Evolutionary conservation across 2,113 vertebrate species (phyloP), one percentile per base, ranked within the genome.

Genomic region (Sorex fumeus): DNA sequence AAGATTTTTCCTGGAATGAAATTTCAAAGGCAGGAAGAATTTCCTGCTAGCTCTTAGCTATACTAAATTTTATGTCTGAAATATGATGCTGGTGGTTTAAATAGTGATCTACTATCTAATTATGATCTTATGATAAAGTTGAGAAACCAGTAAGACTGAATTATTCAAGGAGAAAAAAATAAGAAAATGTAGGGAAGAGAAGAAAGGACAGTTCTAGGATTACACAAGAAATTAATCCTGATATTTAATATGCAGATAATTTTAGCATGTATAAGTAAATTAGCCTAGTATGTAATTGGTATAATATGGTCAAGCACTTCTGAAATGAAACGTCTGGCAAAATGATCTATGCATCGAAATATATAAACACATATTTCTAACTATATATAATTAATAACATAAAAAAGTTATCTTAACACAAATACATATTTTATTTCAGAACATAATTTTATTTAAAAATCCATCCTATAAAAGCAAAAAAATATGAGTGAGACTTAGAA

Each of bases 401-500:
- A 78, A 83, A 67, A 83, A 67, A 81, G 32, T 88, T 6, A 76
- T 8, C n/a, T 76, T 47, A 19, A 80, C 2, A 72, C 7, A 88
- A n/a, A 19, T 53, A 80, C 19, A 74, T 36, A 89, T 86, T 91
- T 80, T 78, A 74, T 57, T 86, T 87, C 4, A 84, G 27, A 32
- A 79, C 0, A 69, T 1, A 67, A 40, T 50, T 90, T 85, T 84
- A 88, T 62, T 90, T 71, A 50, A 84, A 72, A 93, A 45, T n/a
- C 13, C 27, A 67, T 11, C n/a, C 11, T 9, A 32, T 36, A 30
- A 23, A 92, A 91, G 47, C 25, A 77, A 72, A 72, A 19, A 40
- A 8, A 60, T 30, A 45, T 1, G 50, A 2, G 9, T 77, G 66
- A 0, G 12, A 67, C 4, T 28, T 19, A 62, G 3, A 79, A 32